Conservation (phyloP, 2,888 invertebrate species). For the Elmis aenea region DNA sequence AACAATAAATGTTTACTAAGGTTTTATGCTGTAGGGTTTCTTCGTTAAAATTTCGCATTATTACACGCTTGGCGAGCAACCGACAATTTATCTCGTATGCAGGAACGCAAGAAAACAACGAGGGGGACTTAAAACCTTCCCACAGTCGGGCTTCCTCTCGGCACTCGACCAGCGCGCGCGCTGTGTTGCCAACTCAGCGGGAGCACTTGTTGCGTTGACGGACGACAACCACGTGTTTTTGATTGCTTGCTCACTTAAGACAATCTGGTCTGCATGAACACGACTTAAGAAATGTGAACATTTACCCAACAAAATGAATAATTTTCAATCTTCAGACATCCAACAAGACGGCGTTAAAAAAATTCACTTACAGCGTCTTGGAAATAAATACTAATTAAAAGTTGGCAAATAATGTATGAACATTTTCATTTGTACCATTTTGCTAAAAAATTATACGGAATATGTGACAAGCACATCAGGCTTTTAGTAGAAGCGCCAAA, state of each 20-base stretch:
- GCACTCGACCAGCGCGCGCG: slow-evolving; percentile 20
- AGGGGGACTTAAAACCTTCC: slow-evolving; percentile 2
- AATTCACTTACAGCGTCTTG: not conserved
- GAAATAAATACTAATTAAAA: not conserved
- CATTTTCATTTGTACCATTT: not conserved
- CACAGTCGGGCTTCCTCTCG: slow-evolving; percentile 12
- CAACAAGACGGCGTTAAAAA: not conserved
- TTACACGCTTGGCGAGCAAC: no score
- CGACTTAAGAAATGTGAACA: no score
- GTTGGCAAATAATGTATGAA: not conserved
- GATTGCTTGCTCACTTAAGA: slow-evolving; percentile 7
- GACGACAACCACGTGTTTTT: slow-evolving; percentile 23
- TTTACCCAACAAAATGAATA: no score
- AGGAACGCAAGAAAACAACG: not conserved
- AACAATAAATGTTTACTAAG: no score
- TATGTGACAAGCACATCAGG: not conserved
- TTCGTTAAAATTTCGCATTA: no score
- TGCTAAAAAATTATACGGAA: not conserved
- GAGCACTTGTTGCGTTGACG: slow-evolving; percentile 21
- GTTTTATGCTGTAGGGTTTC: no score
- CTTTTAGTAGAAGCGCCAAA: no score
- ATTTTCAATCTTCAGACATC: no score
- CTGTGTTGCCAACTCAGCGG: slow-evolving; percentile 17
- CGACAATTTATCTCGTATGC: not conserved
- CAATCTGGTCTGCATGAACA: not conserved